phyloP scores from a whole-genome alignment of 2,888 invertebrate genomes.

The Melipona bicolor region DNA sequence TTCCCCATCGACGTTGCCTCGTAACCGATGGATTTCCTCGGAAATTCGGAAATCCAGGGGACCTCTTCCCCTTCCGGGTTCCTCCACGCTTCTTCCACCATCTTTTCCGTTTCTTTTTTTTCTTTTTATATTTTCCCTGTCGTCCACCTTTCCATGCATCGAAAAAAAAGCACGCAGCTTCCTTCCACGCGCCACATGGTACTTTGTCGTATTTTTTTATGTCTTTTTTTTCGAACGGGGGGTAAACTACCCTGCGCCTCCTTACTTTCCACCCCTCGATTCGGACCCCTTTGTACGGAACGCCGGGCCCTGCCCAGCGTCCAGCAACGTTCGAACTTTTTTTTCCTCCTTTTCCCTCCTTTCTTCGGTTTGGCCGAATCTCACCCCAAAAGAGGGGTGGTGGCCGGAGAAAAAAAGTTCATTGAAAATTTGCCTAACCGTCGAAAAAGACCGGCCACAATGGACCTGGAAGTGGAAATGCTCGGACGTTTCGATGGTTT shows the following conservation, averaged over 20 bases:
- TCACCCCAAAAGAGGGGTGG: conserved; percentile 51
- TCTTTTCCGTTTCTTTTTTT: neutral
- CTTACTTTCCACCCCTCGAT: conserved; percentile 66
- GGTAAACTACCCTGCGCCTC: conserved; percentile 21
- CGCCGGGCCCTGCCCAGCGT: conserved; percentile 75
- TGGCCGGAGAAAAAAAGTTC: conserved; percentile 71
- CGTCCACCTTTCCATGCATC: conserved; percentile 52
- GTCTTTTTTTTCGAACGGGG: neutral
- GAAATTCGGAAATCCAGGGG: conserved; percentile 63
- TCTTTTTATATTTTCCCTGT: neutral
- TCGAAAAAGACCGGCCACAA: conserved; percentile 60
- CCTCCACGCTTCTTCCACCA: conserved; percentile 20
- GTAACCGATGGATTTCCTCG: conserved; percentile 62
- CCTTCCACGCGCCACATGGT: conserved; percentile 80
- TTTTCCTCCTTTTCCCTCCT: conserved; percentile 5
- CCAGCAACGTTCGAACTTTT: conserved; percentile 70
- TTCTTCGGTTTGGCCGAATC: conserved; percentile 24
- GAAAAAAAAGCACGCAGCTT: conserved; percentile 66
- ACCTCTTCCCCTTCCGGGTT: conserved; percentile 54
- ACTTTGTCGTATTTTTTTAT: conserved; percentile 76
- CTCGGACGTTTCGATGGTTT: conserved; percentile 49
- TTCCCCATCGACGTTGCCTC: neutral
- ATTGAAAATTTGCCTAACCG: conserved; percentile 83
- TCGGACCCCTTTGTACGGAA: conserved; percentile 71
- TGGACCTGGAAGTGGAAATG: conserved; percentile 50